These are phyloP conservation scores for Lucilia cuprina DNA, from an alignment of 1,140 invertebrate genomes.

Conservation along the genomic window DNA sequence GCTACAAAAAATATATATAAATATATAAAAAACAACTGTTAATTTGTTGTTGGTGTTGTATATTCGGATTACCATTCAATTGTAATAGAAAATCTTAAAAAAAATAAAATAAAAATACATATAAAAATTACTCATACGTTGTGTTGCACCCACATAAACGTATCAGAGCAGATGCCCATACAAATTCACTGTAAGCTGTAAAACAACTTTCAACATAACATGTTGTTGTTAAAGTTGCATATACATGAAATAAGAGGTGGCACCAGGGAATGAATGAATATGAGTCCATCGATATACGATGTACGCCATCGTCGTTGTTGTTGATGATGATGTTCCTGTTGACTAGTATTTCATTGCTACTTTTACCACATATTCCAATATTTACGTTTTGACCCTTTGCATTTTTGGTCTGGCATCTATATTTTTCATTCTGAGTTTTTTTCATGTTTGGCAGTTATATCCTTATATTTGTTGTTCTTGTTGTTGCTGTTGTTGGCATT, in stretches of 20 bases:
- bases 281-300: neutral
- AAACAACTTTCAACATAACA: neutral
- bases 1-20: neutral
- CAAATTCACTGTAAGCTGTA: neutral
- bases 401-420: neutral
- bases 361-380: constrained; percentile 11
- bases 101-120: neutral
- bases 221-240: neutral
- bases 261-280: neutral
- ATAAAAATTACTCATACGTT: neutral
- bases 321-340: neutral
- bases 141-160: neutral
- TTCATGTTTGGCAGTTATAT: neutral
- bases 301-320: neutral
- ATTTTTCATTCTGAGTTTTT: neutral
- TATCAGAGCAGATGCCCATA: neutral
- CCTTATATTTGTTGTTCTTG: neutral
- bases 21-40: neutral
- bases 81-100: neutral
- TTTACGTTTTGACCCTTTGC: neutral
- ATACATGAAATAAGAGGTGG: neutral
- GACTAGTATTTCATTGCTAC: neutral
- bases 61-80: neutral
- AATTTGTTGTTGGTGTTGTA: neutral
- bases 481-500: neutral